Base-by-base conservation (phyloP, 2,888 invertebrate species). In the Crematogaster levior region DNA sequence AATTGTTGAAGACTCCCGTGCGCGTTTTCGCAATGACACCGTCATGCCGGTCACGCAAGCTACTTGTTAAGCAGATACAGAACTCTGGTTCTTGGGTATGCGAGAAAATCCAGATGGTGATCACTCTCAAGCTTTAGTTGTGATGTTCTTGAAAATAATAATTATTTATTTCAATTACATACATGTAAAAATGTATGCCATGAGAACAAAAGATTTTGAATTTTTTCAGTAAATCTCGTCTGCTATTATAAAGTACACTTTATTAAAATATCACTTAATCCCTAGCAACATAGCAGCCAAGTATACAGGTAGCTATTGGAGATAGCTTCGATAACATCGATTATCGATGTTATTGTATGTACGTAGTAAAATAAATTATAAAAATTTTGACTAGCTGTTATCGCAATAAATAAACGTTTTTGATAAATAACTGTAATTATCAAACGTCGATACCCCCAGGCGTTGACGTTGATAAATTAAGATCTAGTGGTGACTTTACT, bases 21-120 rank as follows among this genome's bases (percentile, higher is more conserved):
- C 74, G 65, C 48, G 60, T 85, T 85, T 85, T 85, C 85, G 84
- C 84, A 85, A 85, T 60, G 56, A 77, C 56, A 79, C 30, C 66
- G 65, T 51, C 74, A 37, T 75, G 65, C 75, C 30, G 80, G 40
- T 72, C 73, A 81, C 60, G 72, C 73, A 70, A 70, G 80, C 60
- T 81, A 61, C 51, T 81, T 68, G 68, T 79, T 68, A 79, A 34
- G 68, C 43, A 79, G 68, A 66, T 34, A 68, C 40, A 79, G 43
- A 79, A 63, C 37, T 56, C 68, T 68, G 66, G 43, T 56, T 77
- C 30, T 65, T 66, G 24, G 21, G 27, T 21, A 66, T 77, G 43
- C 66, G 30, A 77, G 30, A 40, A 66, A 21, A 77, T 53, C 12
- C 43, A 56, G 66, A 77, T 53, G 40, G 21, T 43, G 30, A 77